These are phyloP conservation scores for Cheirogaleus medius DNA, from an alignment of 2,113 vertebrate species.

Conservation along the genomic window DNA sequence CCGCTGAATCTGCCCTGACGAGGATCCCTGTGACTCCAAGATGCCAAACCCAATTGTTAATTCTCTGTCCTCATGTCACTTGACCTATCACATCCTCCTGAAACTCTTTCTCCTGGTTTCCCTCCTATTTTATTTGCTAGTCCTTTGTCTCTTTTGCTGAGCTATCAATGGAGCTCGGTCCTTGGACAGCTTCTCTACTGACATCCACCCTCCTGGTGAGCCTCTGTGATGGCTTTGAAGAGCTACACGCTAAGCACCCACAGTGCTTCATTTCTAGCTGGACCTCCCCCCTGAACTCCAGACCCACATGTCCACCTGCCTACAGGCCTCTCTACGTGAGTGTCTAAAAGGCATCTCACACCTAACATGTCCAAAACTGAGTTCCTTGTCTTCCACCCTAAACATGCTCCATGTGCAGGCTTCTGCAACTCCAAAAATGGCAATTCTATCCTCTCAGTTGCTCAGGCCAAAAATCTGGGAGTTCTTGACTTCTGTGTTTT, in stretches of 20 bases:
- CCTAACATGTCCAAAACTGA: neutral
- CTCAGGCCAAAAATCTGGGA: neutral
- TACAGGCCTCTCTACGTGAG: neutral
- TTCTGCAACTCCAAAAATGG: neutral
- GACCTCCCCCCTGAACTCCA: neutral
- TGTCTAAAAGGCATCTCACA: neutral
- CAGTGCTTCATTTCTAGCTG: neutral
- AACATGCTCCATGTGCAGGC: neutral
- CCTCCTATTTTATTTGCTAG: neutral
- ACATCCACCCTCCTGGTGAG: neutral
- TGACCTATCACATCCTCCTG: neutral
- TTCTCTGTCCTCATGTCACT: neutral
- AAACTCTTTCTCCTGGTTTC: neutral
- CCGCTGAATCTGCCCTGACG: neutral
- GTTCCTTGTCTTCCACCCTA: neutral
- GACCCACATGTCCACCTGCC: neutral
- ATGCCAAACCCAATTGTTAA: neutral
- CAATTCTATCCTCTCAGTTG: neutral
- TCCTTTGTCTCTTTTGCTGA: neutral
- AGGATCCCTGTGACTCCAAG: neutral
- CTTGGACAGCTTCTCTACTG: neutral
- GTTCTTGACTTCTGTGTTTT: neutral
- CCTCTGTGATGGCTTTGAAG: neutral
- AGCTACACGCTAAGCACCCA: neutral
- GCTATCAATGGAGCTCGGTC: neutral